Conservation (phyloP, 1,140 invertebrate genomes). For the Drosophila azteca region DNA sequence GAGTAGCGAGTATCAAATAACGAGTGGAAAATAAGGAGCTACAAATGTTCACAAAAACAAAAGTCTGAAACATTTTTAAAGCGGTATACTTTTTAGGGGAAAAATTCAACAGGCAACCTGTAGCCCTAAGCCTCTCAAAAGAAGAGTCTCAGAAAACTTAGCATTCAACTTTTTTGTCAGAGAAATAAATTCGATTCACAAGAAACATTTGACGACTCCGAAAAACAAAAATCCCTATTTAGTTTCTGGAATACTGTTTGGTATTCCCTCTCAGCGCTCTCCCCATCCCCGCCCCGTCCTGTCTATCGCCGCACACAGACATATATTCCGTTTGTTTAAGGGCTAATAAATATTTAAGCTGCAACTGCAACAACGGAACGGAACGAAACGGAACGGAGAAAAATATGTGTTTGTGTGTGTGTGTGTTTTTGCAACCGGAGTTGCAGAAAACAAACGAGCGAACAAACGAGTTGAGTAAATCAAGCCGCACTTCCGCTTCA, state of each 20-base stretch:
- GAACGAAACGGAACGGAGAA: background rate
- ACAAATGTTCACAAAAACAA: no score
- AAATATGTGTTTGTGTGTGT: background rate
- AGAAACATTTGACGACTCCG: no score
- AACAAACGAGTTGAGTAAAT: slow-evolving; percentile 81
- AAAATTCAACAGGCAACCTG: no score
- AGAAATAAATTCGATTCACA: no score
- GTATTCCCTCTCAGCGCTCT: slow-evolving; percentile 9
- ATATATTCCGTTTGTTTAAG: slow-evolving; percentile 52
- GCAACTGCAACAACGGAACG: slow-evolving; percentile 6
- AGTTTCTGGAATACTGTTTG: background rate
- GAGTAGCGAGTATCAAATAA: no score
- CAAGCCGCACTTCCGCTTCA: slow-evolving; percentile 78
- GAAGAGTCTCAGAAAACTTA: no score
- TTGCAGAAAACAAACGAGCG: slow-evolving; percentile 66
- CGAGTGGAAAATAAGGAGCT: no score
- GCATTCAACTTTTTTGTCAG: no score
- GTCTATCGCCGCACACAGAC: slow-evolving; percentile 16
- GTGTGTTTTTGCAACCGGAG: slow-evolving; percentile 30
- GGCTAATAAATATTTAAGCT: slow-evolving; percentile 67
- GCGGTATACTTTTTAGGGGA: no score
- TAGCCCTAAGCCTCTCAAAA: no score
- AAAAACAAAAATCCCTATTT: no score
- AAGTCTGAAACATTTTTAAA: no score
- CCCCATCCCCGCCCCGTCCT: background rate